These are phyloP conservation scores for Zeuzera pyrina DNA, from an alignment of 2,888 invertebrate genomes.

Conservation along the genomic window DNA sequence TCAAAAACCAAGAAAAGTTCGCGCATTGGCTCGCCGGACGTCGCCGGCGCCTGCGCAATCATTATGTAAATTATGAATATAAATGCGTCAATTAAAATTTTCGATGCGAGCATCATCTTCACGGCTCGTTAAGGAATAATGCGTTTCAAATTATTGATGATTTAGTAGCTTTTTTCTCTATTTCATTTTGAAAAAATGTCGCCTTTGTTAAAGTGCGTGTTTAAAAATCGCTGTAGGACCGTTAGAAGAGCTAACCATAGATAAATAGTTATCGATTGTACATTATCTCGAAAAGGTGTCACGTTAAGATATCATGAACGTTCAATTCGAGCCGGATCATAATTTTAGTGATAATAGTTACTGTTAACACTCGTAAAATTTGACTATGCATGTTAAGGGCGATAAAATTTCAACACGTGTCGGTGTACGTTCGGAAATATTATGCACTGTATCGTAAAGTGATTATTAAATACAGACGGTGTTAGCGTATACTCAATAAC, in stretches of 20 bases:
- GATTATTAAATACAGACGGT: too few relatives aligned
- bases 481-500: too few relatives aligned
- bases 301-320: conserved; percentile 46
- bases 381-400: conserved; percentile 67
- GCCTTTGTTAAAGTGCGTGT: neutral
- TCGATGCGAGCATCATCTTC: conserved; percentile 33
- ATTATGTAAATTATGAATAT: conserved; percentile 60
- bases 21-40: conserved; percentile 40
- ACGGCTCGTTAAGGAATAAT: conserved; percentile 38
- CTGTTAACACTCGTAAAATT: conserved; percentile 66
- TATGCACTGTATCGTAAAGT: too few relatives aligned
- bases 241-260: too few relatives aligned
- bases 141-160: conserved; percentile 38
- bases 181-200: neutral
- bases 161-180: conserved; percentile 2
- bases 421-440: too few relatives aligned
- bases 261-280: too few relatives aligned
- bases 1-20: conserved; percentile 68
- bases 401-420: too few relatives aligned
- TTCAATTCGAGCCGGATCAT: conserved; percentile 55
- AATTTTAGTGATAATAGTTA: conserved; percentile 58
- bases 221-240: too few relatives aligned
- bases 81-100: conserved; percentile 23
- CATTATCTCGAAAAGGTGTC: conserved; percentile 40
- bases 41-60: conserved; percentile 62